These are phyloP conservation scores for Chrosomus eos DNA, from an alignment of 2,797 vertebrate species.

Conservation along the genomic window DNA sequence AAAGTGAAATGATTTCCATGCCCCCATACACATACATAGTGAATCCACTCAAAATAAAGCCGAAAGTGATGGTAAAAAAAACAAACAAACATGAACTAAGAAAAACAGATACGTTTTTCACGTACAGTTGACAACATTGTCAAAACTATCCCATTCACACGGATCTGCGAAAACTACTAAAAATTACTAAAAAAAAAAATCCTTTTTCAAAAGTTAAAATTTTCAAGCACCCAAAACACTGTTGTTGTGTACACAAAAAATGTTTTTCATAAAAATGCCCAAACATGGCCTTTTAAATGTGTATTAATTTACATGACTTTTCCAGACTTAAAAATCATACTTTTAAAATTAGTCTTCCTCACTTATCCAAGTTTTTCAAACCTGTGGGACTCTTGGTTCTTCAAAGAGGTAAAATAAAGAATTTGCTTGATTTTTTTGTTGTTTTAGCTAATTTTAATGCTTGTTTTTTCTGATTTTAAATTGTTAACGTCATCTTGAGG, in stretches of 20 bases:
- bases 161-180: no score
- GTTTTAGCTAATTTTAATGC: neutral
- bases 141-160: no score
- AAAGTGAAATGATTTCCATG: conserved; percentile 1
- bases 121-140: no score
- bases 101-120: no score
- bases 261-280: neutral
- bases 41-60: neutral
- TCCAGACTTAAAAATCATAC: neutral
- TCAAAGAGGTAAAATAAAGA: neutral
- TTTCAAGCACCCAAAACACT: no score
- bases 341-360: neutral
- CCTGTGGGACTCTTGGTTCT: neutral
- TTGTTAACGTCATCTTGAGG: neutral
- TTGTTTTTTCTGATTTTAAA: neutral
- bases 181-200: no score
- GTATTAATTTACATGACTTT: neutral
- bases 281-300: neutral
- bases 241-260: neutral
- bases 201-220: no score
- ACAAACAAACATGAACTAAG: neutral
- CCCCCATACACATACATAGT: neutral
- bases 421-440: neutral
- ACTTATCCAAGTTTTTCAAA: neutral
- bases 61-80: neutral